These are phyloP conservation scores for Corapipo altera DNA, from an alignment of 2,113 vertebrate genomes.

Conservation along the genomic window DNA sequence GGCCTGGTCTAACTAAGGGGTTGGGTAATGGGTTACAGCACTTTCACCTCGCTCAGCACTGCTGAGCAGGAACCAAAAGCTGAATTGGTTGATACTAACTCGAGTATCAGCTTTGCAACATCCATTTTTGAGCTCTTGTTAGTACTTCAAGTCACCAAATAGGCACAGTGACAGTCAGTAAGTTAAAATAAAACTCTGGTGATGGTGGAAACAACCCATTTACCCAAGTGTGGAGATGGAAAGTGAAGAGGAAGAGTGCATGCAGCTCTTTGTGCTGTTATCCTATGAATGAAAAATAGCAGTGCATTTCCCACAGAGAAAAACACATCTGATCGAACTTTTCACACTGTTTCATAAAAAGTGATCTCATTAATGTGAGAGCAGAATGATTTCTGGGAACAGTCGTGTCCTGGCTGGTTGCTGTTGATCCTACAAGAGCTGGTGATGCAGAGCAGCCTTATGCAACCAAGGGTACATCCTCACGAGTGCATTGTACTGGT, in stretches of 20 bases:
- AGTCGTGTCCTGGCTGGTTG: not conserved
- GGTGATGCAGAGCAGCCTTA: not conserved
- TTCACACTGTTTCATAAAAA: constrained; percentile 8
- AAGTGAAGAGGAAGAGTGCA: not conserved
- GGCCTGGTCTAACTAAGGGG: not conserved
- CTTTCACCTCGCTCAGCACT: not conserved
- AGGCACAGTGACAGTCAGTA: not conserved
- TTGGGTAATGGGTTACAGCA: constrained; percentile 38
- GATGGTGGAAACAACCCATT: not conserved
- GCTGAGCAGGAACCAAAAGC: not conserved
- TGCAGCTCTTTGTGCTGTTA: not conserved
- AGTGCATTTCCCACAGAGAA: not conserved
- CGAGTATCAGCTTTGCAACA: not conserved
- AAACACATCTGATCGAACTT: constrained; percentile 13
- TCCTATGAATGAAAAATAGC: not conserved
- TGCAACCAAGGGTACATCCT: rapidly evolving
- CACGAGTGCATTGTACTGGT: rapidly evolving
- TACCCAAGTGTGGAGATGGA: not conserved
- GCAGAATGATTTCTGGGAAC: not conserved
- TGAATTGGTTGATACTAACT: not conserved
- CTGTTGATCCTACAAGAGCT: not conserved
- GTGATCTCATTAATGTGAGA: not conserved
- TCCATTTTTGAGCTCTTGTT: not conserved
- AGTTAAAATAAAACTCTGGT: not conserved
- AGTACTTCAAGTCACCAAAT: not conserved